Conservation (phyloP, 2,113 vertebrate genomes). For the Anser brachyrhynchus region DNA sequence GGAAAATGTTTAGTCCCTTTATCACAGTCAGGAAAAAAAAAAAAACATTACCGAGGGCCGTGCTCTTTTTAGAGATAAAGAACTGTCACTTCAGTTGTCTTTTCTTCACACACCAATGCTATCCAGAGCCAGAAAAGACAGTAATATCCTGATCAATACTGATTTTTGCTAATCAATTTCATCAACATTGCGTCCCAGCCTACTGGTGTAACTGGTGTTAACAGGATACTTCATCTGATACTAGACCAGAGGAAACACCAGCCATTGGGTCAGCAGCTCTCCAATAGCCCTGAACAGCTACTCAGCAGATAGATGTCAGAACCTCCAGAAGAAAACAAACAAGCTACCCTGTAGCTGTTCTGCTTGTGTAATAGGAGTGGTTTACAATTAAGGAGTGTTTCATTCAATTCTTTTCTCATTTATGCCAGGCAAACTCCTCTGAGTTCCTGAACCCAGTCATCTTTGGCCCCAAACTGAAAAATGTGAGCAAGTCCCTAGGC, state of each 20-base stretch:
- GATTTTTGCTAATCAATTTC: neutral
- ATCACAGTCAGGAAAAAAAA: neutral
- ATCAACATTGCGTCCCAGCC: neutral
- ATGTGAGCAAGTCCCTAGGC: neutral
- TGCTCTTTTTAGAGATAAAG: neutral
- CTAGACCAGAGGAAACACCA: neutral
- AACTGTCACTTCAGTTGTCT: neutral
- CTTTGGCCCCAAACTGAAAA: slow-evolving; percentile 36
- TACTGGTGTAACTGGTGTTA: neutral
- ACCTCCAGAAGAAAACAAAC: neutral
- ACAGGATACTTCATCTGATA: neutral
- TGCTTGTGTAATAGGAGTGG: accelerated
- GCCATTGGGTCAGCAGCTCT: neutral
- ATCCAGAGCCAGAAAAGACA: neutral
- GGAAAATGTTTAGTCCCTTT: neutral
- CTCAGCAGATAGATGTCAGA: neutral
- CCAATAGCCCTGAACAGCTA: neutral
- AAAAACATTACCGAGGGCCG: neutral
- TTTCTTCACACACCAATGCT: neutral
- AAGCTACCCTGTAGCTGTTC: neutral
- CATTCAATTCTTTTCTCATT: neutral
- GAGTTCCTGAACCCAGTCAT: neutral
- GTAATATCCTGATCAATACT: neutral
- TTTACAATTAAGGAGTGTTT: neutral
- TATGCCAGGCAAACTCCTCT: neutral